Conservation (phyloP, 2,113 vertebrate species). For the Ammodytes marinus region DNA sequence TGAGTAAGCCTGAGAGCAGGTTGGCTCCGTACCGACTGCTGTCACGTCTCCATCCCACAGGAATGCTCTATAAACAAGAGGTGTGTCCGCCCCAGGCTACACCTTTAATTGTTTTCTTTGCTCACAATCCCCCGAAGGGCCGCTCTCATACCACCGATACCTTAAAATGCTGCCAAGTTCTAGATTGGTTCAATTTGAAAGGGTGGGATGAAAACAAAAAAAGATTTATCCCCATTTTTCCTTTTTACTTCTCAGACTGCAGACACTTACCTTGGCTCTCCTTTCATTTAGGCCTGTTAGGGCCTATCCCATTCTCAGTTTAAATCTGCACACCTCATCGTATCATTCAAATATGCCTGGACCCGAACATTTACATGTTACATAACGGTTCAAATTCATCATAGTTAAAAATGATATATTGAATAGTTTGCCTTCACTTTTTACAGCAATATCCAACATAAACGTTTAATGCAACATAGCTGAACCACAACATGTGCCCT, state of each 20-base stretch:
- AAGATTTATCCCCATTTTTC: conserved; percentile 51
- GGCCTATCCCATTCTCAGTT: conserved; percentile 39
- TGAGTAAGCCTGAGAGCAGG: conserved; percentile 49
- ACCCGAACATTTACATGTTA: conserved; percentile 7
- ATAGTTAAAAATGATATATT: conserved; percentile 3
- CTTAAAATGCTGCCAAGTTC: conserved; percentile 69
- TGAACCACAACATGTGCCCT: neutral
- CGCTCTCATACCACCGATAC: conserved; percentile 57
- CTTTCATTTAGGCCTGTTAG: conserved; percentile 57
- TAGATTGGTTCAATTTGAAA: conserved; percentile 74
- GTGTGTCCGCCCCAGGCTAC: conserved; percentile 70
- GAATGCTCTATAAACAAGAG: conserved; percentile 78
- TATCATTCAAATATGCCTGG: conserved; percentile 3
- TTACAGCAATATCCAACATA: neutral
- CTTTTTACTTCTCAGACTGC: conserved; percentile 34
- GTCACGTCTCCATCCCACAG: conserved; percentile 73
- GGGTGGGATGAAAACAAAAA: conserved; percentile 55
- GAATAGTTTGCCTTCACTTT: conserved; percentile 10
- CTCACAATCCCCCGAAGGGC: conserved; percentile 61
- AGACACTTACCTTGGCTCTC: conserved; percentile 53
- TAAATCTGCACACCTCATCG: conserved; percentile 29
- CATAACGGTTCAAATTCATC: neutral
- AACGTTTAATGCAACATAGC: neutral
- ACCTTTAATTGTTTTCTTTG: conserved; percentile 81
- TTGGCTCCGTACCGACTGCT: conserved; percentile 56